Evolutionary conservation across 2,888 invertebrate genomes (phyloP), one percentile per base, ranked within the genome.

Genomic region (Eupelmus urozonus): DNA sequence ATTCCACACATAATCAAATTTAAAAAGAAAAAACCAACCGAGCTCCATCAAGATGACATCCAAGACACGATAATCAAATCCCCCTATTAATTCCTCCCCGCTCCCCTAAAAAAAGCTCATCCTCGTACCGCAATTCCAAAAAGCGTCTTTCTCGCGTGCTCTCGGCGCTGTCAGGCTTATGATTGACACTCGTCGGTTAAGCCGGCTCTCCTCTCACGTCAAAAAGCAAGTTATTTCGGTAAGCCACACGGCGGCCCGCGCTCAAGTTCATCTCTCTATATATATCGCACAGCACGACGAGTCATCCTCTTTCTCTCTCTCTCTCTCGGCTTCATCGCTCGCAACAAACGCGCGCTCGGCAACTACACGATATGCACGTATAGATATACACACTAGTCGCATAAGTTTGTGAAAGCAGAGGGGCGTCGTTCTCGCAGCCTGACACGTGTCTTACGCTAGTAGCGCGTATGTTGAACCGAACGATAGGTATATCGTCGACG

Each of bases 161-260:
- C 16, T 45, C 13, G 2, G 2, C 16, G 45, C 9, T 51, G 20
- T 20, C 29, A n/a, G 5, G 9, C 4, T 2, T 34, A n/a, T 73
- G 73, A 73, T 63, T 65, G 73, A 73, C 57, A 16, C n/a, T n/a
- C 27, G 49, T 59, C 49, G 66, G 65, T 74, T 65, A 57, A 74
- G 59, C 49, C 49, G 49, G 11, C 49, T 34, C 27, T 13, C 13
- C 45, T 7, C 4, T 23, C 59, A 13, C 45, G 53, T 42, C 57
- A 57, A 69, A 69, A 57, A 42, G 55, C 57, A 57, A 69, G 69
- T 57, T 69, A 69, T 57, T 27, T 23, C 57, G 42, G 42, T 55
- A 25, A 42, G 55, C 69, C 60, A n/a, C 45, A 20, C 25, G 11
- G 16, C n/a, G 16, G 18, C 63, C 13, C 45, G 16, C 45, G 45